Evolutionary conservation across 2,113 vertebrate genomes (phyloP).

Genomic region (Heterotilapia buettikoferi): DNA sequence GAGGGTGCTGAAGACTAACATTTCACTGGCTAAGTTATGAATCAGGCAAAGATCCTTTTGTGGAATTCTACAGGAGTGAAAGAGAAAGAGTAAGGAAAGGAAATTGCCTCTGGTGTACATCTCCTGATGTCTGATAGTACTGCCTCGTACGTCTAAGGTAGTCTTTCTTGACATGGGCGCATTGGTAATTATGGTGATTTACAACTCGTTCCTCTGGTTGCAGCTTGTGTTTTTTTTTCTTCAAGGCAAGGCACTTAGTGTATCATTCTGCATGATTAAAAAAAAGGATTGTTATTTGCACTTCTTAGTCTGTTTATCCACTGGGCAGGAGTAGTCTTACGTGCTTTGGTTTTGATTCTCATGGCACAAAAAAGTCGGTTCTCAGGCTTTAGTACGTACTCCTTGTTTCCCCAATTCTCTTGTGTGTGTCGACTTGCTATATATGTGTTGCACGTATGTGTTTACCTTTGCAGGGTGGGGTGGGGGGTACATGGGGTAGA

Average conservation of each 20-base stretch:
- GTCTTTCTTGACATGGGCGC: constrained; percentile 32
- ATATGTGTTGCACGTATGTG: constrained; percentile 30
- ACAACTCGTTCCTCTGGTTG: constrained; percentile 49
- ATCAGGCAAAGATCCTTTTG: constrained; percentile 9
- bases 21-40: background rate
- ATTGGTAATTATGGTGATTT: constrained; percentile 60
- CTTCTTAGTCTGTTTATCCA: background rate
- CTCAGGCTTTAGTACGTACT: constrained; percentile 1
- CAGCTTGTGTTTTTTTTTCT: background rate
- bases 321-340: background rate
- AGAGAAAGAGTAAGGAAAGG: background rate
- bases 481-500: constrained; percentile 6
- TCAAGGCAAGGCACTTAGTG: background rate
- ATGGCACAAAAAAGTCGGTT: background rate
- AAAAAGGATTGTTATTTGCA: background rate
- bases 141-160: constrained; percentile 30
- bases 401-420: constrained; percentile 15
- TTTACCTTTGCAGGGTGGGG: constrained; percentile 41
- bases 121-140: constrained; percentile 29
- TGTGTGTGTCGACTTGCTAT: constrained; percentile 7
- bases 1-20: background rate
- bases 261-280: background rate
- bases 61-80: background rate
- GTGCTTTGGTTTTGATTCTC: background rate
- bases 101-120: constrained; percentile 43